Percentiles rank a stretch among this genome's conserved stretches.
These are phyloP conservation scores for Syngnathus rostellatus DNA, from an alignment of 2,797 vertebrate species.

Conservation along the genomic window DNA sequence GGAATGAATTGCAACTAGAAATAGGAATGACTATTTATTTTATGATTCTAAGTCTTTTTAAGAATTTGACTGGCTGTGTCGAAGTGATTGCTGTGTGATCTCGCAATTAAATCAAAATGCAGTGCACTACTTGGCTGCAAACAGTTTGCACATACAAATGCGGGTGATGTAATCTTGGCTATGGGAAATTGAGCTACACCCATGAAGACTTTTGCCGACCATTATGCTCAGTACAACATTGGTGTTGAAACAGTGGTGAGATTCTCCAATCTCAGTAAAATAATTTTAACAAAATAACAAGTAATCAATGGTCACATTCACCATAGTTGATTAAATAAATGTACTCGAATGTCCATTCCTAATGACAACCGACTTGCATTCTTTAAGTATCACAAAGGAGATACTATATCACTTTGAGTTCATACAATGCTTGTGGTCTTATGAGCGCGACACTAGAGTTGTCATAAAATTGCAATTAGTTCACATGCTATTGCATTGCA, in stretches of 20 bases:
- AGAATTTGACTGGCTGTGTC: not conserved
- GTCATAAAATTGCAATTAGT: constrained; percentile 1
- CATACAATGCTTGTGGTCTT: too few relatives aligned
- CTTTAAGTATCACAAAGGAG: not conserved
- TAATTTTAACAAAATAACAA: not conserved
- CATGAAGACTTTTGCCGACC: not conserved
- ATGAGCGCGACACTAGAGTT: not conserved
- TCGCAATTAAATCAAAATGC: not conserved
- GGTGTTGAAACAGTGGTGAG: not conserved
- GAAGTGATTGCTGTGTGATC: not conserved
- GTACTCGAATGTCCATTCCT: not conserved
- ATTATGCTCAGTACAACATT: not conserved
- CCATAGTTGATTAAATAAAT: not conserved
- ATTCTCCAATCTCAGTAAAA: not conserved
- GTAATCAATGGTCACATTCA: not conserved
- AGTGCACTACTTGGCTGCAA: not conserved
- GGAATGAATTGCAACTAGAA: not conserved
- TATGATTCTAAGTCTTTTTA: not conserved
- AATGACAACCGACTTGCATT: not conserved
- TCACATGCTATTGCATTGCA: not conserved
- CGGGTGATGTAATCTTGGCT: not conserved
- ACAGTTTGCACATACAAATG: not conserved
- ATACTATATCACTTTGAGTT: not conserved
- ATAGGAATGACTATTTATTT: not conserved
- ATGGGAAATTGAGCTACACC: not conserved